Evolutionary conservation across 2,113 vertebrate species (phyloP).

Genomic region (Guaruba guarouba): DNA sequence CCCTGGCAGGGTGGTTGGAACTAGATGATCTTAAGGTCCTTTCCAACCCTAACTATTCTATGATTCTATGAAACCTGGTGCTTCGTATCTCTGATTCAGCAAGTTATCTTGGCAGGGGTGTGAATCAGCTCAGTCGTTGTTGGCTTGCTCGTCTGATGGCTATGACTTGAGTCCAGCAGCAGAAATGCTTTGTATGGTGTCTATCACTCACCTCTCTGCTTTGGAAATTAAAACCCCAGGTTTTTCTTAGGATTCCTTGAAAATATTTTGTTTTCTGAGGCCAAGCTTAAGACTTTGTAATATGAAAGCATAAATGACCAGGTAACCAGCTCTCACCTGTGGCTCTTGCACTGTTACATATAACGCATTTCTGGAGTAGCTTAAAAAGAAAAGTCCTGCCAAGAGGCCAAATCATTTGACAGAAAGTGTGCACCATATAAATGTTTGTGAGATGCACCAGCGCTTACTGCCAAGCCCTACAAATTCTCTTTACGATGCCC

Average conservation of each 20-base stretch:
- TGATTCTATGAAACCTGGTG: neutral
- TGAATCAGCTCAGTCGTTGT: neutral
- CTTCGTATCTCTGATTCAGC: neutral
- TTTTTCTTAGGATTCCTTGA: neutral
- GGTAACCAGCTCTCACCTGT: neutral
- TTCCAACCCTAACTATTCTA: too few relatives aligned
- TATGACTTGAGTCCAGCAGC: neutral
- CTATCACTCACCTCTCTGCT: neutral
- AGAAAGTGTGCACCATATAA: neutral
- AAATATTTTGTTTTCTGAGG: neutral
- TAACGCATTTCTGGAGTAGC: neutral
- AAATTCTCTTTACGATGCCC: neutral
- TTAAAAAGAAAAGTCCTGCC: neutral
- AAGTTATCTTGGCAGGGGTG: fast-evolving
- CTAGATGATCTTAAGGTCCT: too few relatives aligned
- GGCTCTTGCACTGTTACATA: neutral
- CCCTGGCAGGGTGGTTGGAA: too few relatives aligned
- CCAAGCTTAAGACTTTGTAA: neutral
- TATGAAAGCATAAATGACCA: neutral
- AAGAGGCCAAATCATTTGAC: neutral
- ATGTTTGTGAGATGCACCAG: neutral
- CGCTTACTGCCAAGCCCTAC: neutral
- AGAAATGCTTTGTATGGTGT: neutral
- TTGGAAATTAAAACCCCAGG: neutral
- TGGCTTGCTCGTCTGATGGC: neutral